Evolutionary conservation across 2,113 vertebrate genomes (phyloP), one percentile per base, ranked within the genome.

Genomic region (Planiliza haematocheilus): DNA sequence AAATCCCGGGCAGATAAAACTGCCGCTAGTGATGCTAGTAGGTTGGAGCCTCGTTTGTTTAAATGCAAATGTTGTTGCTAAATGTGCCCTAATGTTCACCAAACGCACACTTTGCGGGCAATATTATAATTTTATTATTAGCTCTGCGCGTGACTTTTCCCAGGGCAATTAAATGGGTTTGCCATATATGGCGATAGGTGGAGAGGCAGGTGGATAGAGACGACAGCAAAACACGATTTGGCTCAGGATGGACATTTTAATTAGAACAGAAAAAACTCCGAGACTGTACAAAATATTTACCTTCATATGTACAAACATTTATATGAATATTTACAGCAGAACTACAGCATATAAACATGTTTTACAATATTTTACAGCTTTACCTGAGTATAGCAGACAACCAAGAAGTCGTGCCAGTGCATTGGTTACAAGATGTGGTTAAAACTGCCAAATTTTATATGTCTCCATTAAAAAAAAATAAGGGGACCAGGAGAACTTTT

Each of bases 241-340:
- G 8, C 49, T 79, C 41, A 50, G 42, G 2, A 18, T 48, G 36
- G 11, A 70, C 2, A 62, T 83, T 91, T 91, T 91, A 84, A 90
- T 91, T 72, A 61, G 46, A 68, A 86, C 72, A 85, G 85, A 42
- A 66, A 36, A 88, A 86, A 79, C 39, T 88, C 59, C 78, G 36
- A 77, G 72, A 73, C 69, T 89, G 71, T 87, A 86, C 79, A 90
- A 68, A 56, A 70, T 9, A 75, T 81, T 73, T 79, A 86, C 70
- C 61, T 18, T 62, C 4, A 66, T 13, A 58, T 73, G 84, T 86
- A 84, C 81, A 86, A 42, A 61, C 11, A 55, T 16, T 42, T 59
- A 42, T 16, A 8, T 68, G 14, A 30, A 65, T 60, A 74, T 65
- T 51, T 70, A 67, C 74, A 88, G 7, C 4, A 67, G 21, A 7